Conservation (phyloP, 2,113 vertebrate genomes). For the Peromyscus maniculatus region DNA sequence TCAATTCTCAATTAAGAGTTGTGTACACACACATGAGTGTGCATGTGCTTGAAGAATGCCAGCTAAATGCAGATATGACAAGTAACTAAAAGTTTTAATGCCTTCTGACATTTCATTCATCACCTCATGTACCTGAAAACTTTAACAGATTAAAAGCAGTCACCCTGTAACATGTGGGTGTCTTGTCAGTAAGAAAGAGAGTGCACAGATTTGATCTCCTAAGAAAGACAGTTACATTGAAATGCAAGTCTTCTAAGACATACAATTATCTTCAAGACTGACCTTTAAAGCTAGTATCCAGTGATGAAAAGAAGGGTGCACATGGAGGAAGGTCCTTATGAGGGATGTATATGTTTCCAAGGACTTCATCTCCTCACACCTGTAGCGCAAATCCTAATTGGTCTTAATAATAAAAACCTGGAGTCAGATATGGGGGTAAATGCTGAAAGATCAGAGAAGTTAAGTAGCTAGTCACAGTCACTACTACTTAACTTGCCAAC, state of each 20-base stretch:
- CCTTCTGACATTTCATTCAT: background rate
- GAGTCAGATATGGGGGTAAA: no score
- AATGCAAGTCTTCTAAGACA: background rate
- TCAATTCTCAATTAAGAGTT: background rate
- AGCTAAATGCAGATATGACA: background rate
- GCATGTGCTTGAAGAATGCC: background rate
- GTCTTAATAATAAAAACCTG: no score
- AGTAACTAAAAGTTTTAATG: background rate
- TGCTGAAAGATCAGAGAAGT: no score
- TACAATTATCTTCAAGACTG: background rate
- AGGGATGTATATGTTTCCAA: background rate
- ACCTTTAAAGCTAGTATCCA: background rate
- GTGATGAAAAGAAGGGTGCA: background rate
- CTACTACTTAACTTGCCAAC: no score
- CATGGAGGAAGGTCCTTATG: background rate
- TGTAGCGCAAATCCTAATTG: no score
- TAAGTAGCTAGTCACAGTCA: no score
- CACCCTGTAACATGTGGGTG: background rate
- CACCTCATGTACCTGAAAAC: background rate
- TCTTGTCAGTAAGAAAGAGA: background rate
- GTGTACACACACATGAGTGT: background rate
- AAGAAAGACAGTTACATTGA: background rate
- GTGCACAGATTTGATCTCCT: background rate
- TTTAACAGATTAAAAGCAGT: background rate
- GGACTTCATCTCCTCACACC: background rate